Base-by-base conservation (phyloP, 2,113 vertebrate species). In the Aegithalos caudatus region DNA sequence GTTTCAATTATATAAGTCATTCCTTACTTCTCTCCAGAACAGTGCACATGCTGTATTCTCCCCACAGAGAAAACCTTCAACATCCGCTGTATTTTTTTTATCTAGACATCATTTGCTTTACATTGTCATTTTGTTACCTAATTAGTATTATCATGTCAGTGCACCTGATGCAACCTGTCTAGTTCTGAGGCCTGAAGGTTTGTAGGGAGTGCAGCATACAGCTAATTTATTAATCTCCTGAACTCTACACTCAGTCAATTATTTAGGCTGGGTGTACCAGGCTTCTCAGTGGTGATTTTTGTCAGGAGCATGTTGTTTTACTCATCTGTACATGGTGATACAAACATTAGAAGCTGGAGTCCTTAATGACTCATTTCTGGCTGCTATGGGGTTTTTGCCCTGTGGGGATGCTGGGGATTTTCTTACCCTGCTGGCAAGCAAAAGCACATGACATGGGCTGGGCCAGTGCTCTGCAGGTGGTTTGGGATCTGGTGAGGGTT, bases 1-100 rank as follows among this genome's bases (percentile, higher is more conserved):
- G 87, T 95, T 96, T 95, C 91, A 92, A 82, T 96, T 90, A 95
- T 45, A 25, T 40, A 87, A 90, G 57, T 79, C 58, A 67, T 87
- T 87, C 86, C 82, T 94, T 27, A 31, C 73, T 79, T 66, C 57
- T 40, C 54, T 85, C 58, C 70, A 58, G 61, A 87, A 50, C 20
- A 51, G 40, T 38, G 21, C n/a, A 45, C 22, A 11, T 0, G 16
- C n/a, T 84, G 29, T 45, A 20, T 79, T 69, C 58, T 85, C 33
- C 48, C 28, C 29, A 42, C 50, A 51, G 74, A 87, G 58, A 33
- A 84, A 89, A 33, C 24, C 42, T 79, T 56, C 48, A 87, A 51
- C n/a, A 65, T 53, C 19, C 66, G 27, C 58, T 47, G 3, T 50
- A 45, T 25, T 64, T 74, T 83, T 83, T 61, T 57, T 11, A 72